Conservation (phyloP, 2,113 vertebrate genomes). For the Rousettus leschenaultii region DNA sequence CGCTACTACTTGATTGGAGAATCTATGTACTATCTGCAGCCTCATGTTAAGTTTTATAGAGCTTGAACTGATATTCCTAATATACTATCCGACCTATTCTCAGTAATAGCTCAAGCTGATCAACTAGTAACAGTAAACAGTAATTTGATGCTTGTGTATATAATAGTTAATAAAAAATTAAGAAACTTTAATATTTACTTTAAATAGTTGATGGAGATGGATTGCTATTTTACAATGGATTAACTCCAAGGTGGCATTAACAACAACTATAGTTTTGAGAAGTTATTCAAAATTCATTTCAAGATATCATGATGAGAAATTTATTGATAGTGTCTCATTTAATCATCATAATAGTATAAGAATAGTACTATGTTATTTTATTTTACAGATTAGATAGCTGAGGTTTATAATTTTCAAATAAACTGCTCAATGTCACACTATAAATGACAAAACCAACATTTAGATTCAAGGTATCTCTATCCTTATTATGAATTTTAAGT, state of each 20-base stretch:
- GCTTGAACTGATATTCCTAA: background rate
- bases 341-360: background rate
- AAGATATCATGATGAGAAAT: background rate
- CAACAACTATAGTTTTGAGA: background rate
- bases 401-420: background rate
- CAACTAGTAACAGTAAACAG: background rate
- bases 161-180: background rate
- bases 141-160: background rate
- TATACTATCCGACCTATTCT: background rate
- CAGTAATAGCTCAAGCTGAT: background rate
- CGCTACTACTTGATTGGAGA: background rate
- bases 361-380: background rate
- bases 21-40: background rate
- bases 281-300: background rate
- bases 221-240: background rate
- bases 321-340: background rate
- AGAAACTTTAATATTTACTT: background rate
- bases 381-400: background rate
- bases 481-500: background rate
- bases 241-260: background rate
- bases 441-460: background rate
- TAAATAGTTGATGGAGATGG: background rate
- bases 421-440: background rate
- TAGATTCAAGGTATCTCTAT: background rate
- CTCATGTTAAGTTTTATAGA: background rate